These are phyloP conservation scores for Lasioglossum albipes DNA, from an alignment of 1,140 invertebrate genomes.

Conservation along the genomic window DNA sequence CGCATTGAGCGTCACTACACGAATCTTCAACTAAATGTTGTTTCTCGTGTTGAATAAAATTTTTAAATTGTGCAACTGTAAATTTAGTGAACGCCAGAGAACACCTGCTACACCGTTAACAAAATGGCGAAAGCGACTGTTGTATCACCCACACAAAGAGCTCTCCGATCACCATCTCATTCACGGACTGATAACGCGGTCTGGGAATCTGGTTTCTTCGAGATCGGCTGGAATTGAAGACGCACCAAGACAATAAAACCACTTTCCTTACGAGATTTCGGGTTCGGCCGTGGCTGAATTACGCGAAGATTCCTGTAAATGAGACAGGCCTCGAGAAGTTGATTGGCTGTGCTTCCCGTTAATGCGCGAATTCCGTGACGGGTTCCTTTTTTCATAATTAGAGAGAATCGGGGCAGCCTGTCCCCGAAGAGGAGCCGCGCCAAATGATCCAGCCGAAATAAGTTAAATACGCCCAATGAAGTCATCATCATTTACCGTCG, in stretches of 20 bases:
- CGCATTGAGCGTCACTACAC: too few species aligned
- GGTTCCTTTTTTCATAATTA: not conserved
- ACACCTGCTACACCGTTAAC: too few species aligned
- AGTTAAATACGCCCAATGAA: slow-evolving; percentile 15
- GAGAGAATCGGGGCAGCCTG: not conserved
- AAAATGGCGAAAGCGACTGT: too few species aligned
- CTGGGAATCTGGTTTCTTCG: not conserved
- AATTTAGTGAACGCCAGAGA: too few species aligned
- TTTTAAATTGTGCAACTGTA: too few species aligned
- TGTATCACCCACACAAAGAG: too few species aligned
- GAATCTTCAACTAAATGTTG: too few species aligned
- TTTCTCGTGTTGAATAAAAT: too few species aligned
- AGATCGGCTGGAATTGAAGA: not conserved
- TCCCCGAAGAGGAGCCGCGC: not conserved
- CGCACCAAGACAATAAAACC: not conserved
- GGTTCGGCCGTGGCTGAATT: not conserved
- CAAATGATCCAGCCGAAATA: not conserved
- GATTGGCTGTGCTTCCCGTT: slow-evolving; percentile 18
- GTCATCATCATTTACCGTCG: slow-evolving; percentile 1
- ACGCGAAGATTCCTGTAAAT: slow-evolving; percentile 11
- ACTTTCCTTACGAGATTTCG: not conserved
- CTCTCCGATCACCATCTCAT: too few species aligned
- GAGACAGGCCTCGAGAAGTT: not conserved
- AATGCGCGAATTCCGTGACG: slow-evolving; percentile 36
- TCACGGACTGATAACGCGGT: not conserved